phyloP scores from a whole-genome alignment of 2,113 vertebrate species.

The Proteles cristata region DNA sequence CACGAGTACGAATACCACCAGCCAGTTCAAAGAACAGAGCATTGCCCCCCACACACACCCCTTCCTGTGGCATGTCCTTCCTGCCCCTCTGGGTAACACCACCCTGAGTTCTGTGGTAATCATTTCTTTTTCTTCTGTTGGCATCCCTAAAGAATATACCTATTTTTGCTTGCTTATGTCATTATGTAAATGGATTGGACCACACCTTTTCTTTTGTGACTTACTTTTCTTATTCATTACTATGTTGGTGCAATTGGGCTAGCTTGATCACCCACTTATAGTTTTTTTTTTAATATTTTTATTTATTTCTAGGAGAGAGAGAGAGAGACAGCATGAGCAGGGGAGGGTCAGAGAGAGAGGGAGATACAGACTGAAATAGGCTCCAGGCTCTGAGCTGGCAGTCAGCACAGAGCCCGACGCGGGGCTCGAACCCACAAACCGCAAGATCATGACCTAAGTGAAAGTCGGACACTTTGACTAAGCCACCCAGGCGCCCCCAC shows the following conservation, averaged over 20 bases:
- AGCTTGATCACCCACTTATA: background rate
- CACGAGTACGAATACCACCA: background rate
- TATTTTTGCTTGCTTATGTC: background rate
- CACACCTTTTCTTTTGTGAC: background rate
- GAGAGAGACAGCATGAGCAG: no score
- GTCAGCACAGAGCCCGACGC: no score
- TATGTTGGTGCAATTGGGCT: background rate
- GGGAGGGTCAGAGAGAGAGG: no score
- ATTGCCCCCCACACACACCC: background rate
- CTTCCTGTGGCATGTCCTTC: background rate
- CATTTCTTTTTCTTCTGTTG: background rate
- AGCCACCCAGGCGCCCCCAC: background rate
- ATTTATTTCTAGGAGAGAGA: no score
- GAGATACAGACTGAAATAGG: no score
- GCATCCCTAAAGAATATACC: background rate
- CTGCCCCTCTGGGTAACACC: background rate
- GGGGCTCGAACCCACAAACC: no score
- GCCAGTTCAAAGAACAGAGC: background rate
- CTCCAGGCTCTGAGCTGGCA: no score
- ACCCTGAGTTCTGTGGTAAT: background rate
- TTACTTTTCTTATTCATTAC: background rate
- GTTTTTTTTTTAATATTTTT: background rate
- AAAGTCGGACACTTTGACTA: no score
- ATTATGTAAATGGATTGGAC: background rate
- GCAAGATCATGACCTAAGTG: no score